Base-by-base conservation (phyloP, 1,140 invertebrate genomes). In the Drosophila equinoxialis region DNA sequence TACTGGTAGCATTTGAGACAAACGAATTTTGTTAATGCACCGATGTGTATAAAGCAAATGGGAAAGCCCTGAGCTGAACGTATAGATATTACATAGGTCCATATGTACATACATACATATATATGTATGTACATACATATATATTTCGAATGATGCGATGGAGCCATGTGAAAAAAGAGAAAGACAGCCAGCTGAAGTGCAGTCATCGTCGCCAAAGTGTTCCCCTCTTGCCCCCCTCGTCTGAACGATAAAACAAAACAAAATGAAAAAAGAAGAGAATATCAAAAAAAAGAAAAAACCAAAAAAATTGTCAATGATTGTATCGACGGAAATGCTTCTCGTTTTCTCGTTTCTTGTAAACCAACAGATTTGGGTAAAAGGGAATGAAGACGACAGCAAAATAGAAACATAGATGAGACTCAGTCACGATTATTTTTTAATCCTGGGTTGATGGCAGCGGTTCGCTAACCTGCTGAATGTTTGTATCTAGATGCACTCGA, bases 1-100 rank as follows among this genome's bases (percentile, higher is more conserved):
- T 65, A 55, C 63, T 55, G 63, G 26, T 33, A 65, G 30, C 63
- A 65, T 65, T 57, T 55, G 64, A 65, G 64, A 65, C 64, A 55
- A 65, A 65, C 64, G 64, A 65, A 65, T 65, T 65, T 65, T 51
- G 64, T 65, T 65, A 65, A 65, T 65, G 64, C 64, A 65, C 64
- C 64, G 64, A 55, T 65, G 64, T 65, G 64, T 65, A 65, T 57
- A 65, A 65, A 35, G 64, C 51, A 65, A 65, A 57, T 57, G 61
- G 61, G 42, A 64, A 51, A 64, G 61, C 61, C 61, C 61, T 33
- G 61, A 65, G 20, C 48, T 54, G 35, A 33, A n/a, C 14, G 39
- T 65, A 14, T 5, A 30, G 7, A 13, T 23, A 30, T 23, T 30
- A 30, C 26, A 30, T 30, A 30, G 26, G 26, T n/a, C n/a, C n/a